Base-by-base conservation (phyloP, 2,888 invertebrate genomes). In the Cephus sareptanus region DNA sequence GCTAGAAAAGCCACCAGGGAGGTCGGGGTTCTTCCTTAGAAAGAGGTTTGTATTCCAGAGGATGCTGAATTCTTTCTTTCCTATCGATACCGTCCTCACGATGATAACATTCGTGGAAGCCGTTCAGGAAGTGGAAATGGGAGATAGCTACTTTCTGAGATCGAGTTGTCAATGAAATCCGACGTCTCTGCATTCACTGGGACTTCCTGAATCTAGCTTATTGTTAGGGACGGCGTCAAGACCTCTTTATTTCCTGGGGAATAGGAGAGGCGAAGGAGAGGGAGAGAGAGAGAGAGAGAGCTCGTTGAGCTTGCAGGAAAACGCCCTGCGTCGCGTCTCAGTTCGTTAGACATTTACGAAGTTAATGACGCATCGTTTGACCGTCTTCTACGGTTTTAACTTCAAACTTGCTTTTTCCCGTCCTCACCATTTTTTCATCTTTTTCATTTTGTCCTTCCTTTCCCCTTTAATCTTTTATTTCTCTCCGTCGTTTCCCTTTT, bases 321-420 rank as follows among this genome's bases (percentile, higher is more conserved):
- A 78, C 78, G 75, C 75, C 56, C 77, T 74, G 70, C 69, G 76
- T 70, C 75, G 82, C 75, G 79, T 80, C 80, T 81, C 82, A 82
- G 85, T 84, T 84, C 84, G 85, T 85, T 84, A 82, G 83, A 84
- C 83, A 70, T 81, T 74, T 79, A 82, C 79, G 79, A 80, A 83
- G 84, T 81, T 83, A 85, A 85, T 85, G 85, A 85, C 82, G 84
- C 82, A 81, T 83, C 82, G 71, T 75, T 76, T 78, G 78, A 33
- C 74, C 79, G 76, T 80, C 79, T 77, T 77, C 80, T 73, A 75
- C 76, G 40, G 69, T 74, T 68, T 70, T 37, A 74, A 73, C 78
- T 37, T 76, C 70, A 71, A 31, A 74, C 56, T 75, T 37, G 37
- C 76, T 69, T 75, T 30, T 35, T 31, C 68, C 15, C 56, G 13